phyloP scores from a whole-genome alignment of 2,113 vertebrate species.

The Lepus europaeus region DNA sequence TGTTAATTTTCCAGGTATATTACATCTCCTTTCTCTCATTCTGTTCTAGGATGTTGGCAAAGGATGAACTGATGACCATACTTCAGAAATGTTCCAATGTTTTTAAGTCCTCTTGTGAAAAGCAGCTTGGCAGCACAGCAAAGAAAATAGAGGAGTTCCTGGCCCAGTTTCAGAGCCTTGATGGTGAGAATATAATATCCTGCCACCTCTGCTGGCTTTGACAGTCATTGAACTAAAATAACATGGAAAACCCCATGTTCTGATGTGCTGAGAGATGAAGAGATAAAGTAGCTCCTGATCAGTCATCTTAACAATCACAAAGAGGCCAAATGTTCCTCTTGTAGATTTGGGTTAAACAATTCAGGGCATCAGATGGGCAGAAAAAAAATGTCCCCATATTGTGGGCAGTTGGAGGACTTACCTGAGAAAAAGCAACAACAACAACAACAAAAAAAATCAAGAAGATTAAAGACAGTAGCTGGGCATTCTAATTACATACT shows the following conservation, averaged over 20 bases:
- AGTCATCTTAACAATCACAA: neutral
- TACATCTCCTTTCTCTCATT: slow-evolving; percentile 73
- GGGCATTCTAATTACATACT: slow-evolving; percentile 70
- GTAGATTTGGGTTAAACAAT: slow-evolving; percentile 49
- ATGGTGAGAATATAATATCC: slow-evolving; percentile 86
- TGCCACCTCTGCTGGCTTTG: slow-evolving; percentile 22
- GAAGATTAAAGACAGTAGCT: slow-evolving; percentile 70
- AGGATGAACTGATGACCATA: slow-evolving; percentile 91
- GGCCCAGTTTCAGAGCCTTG: slow-evolving; percentile 89
- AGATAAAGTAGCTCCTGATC: slow-evolving; percentile 46
- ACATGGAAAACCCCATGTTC: slow-evolving; percentile 47
- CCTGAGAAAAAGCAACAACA: slow-evolving; percentile 18
- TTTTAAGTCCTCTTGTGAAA: slow-evolving; percentile 89
- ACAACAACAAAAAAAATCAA: neutral
- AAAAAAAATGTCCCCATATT: neutral
- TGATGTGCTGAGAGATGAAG: slow-evolving; percentile 37
- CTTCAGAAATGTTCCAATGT: slow-evolving; percentile 92
- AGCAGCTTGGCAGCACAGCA: slow-evolving; percentile 86
- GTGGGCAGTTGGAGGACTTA: neutral
- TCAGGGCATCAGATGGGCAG: neutral
- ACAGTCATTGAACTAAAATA: slow-evolving; percentile 65
- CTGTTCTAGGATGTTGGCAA: slow-evolving; percentile 94
- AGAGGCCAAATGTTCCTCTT: slow-evolving; percentile 20
- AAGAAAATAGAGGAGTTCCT: slow-evolving; percentile 91
- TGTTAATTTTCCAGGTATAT: slow-evolving; percentile 42